Evolutionary conservation across 2,113 vertebrate species (phyloP), one percentile per base, ranked within the genome.

Genomic region (Sardina pilchardus): DNA sequence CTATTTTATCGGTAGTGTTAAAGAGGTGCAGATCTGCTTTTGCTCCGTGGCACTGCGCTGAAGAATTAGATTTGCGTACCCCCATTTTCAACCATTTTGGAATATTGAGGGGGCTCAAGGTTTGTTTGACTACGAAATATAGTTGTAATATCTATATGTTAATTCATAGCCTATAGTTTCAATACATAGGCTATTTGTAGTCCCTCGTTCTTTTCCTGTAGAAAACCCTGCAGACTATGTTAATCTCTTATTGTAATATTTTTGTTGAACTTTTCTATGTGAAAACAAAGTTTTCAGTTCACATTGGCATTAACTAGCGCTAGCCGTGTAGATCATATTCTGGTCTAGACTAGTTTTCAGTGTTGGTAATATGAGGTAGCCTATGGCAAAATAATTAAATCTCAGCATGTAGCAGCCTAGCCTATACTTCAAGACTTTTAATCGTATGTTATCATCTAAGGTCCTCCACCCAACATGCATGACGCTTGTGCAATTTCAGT

Each of bases 31-130:
- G 0, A 36, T 75, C 30, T 67, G 63, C 63, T 34, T 26, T 19
- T 4, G 71, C 71, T 36, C 71, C 71, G 71, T 78, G 71, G 71
- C 4, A 36, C 71, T 78, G 71, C 10, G 71, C 26, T 71, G 30
- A 71, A 71, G 63, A 71, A 71, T 63, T 63, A 24, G 59, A 71
- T 16, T 36, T 78, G 71, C 71, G 12, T 78, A 34, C 71, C 71
- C 71, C 30, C 10, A 78, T 78, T 34, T 78, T 36, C 71, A 78
- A 78, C 71, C 71, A 78, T 78, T 78, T 78, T 78, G 67, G 67
- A 75, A 75, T 75, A 75, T 75, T 75, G 71, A 36, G 71, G 30
- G 71, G 71, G 71, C 16, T 34, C 30, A 34, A 17, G n/a, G n/a
- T 67, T 67, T 30, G 63, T 67, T 67, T 9, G 9, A 14, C 71